These are phyloP conservation scores for Fragum fragum DNA, from an alignment of 2,888 invertebrate species.

Conservation along the genomic window DNA sequence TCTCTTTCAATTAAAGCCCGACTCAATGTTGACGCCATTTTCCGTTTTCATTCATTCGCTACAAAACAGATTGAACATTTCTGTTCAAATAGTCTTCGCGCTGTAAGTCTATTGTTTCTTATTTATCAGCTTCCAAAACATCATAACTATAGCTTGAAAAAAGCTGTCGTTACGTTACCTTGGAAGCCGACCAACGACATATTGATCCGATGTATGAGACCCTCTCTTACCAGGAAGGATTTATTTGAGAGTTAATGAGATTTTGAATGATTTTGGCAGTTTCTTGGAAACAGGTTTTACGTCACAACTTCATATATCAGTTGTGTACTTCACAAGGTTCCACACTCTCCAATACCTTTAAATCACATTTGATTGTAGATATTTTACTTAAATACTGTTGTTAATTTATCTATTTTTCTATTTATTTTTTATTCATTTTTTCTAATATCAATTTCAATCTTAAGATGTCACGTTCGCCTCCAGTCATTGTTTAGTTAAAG, in stretches of 20 bases:
- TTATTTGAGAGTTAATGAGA: not conserved
- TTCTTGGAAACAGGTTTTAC: too few relatives aligned
- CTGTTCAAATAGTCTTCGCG: not conserved
- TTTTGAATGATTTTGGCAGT: too few relatives aligned
- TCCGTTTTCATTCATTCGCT: not conserved
- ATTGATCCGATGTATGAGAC: not conserved
- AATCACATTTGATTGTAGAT: too few relatives aligned
- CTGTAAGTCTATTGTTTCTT: not conserved
- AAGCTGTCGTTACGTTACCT: not conserved
- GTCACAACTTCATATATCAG: too few relatives aligned
- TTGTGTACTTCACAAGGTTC: too few relatives aligned
- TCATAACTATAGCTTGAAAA: not conserved
- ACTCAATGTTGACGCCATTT: not conserved
- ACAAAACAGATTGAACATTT: not conserved
- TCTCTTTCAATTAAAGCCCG: not conserved
- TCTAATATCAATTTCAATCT: too few relatives aligned
- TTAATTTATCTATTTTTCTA: too few relatives aligned
- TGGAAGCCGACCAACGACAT: not conserved
- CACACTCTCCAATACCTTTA: too few relatives aligned
- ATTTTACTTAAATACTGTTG: too few relatives aligned
- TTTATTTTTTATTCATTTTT: too few relatives aligned
- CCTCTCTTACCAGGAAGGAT: not conserved
- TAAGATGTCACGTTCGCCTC: too few relatives aligned
- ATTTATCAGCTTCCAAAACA: not conserved
- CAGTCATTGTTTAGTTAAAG: too few relatives aligned